Conservation (phyloP, 1,140 invertebrate species). For the Mya arenaria region DNA sequence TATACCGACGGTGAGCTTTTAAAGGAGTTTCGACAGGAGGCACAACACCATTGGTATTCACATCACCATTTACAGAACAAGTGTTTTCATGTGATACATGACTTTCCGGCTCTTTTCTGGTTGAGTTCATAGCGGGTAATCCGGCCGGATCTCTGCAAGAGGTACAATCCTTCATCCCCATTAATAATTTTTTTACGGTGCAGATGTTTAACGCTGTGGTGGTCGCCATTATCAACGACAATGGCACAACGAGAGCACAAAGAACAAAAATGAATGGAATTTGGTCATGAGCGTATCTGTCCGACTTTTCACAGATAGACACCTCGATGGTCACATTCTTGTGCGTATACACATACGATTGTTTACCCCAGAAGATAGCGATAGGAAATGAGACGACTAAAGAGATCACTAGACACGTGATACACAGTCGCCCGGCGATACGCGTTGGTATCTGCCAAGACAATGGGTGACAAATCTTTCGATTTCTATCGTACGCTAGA, state of each 20-base stretch:
- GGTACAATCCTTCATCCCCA: neutral
- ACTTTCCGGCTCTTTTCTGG: neutral
- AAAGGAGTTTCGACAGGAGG: neutral
- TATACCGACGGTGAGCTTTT: neutral
- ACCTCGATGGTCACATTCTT: neutral
- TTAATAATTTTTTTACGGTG: conserved; percentile 18
- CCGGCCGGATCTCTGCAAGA: neutral
- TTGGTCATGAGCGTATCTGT: neutral
- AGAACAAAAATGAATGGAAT: neutral
- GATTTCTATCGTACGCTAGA: conserved; percentile 59
- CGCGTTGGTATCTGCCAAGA: conserved; percentile 41
- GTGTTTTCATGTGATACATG: neutral
- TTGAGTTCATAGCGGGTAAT: neutral
- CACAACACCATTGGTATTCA: too few species aligned
- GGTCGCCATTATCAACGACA: neutral
- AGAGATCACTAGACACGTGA: neutral
- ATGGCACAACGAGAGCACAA: neutral
- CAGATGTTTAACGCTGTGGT: conserved; percentile 20
- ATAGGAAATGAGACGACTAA: neutral
- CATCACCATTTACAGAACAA: neutral
- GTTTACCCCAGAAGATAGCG: conserved; percentile 17
- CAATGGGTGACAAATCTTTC: conserved; percentile 60
- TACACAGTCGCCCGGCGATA: neutral
- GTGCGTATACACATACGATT: neutral
- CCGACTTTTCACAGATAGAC: conserved; percentile 19